These are phyloP conservation scores for Calliopum simillimum DNA, from an alignment of 2,888 invertebrate species.

Conservation along the genomic window DNA sequence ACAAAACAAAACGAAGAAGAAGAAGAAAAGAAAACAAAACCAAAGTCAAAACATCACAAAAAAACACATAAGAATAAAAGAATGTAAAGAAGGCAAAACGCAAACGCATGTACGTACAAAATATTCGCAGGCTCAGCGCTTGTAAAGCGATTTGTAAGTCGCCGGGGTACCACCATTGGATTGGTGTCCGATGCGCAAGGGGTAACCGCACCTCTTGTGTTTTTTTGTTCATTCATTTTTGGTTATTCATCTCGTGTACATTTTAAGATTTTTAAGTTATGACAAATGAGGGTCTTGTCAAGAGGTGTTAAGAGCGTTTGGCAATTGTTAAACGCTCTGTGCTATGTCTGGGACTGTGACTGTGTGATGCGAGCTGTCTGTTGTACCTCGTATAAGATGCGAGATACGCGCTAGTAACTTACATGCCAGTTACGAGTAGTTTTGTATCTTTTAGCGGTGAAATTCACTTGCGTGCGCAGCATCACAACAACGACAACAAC, in stretches of 20 bases:
- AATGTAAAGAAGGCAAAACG: background rate
- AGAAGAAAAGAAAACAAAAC: too few relatives aligned
- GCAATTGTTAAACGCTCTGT: slow-evolving; percentile 18
- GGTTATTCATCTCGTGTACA: slow-evolving; percentile 13
- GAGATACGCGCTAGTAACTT: too few relatives aligned
- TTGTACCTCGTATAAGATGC: too few relatives aligned
- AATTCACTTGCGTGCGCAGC: background rate
- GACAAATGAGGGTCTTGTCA: slow-evolving; percentile 51
- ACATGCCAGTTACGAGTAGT: too few relatives aligned
- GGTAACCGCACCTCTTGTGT: background rate
- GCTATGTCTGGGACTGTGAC: background rate
- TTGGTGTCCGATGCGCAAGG: background rate
- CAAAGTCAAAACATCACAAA: too few relatives aligned
- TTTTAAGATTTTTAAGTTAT: slow-evolving; percentile 42
- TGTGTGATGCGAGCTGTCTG: slow-evolving; percentile 10
- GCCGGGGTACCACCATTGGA: background rate
- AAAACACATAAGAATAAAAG: too few relatives aligned
- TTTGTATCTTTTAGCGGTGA: too few relatives aligned
- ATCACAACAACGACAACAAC: slow-evolving; percentile 22
- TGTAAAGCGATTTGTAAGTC: slow-evolving; percentile 20
- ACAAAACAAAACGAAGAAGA: background rate
- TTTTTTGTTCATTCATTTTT: background rate
- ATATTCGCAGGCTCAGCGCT: slow-evolving; percentile 4
- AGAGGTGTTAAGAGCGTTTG: slow-evolving; percentile 52
- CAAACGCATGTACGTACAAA: slow-evolving; percentile 11